Base-by-base conservation (phyloP, 2,797 vertebrate species). In the Avahi laniger region DNA sequence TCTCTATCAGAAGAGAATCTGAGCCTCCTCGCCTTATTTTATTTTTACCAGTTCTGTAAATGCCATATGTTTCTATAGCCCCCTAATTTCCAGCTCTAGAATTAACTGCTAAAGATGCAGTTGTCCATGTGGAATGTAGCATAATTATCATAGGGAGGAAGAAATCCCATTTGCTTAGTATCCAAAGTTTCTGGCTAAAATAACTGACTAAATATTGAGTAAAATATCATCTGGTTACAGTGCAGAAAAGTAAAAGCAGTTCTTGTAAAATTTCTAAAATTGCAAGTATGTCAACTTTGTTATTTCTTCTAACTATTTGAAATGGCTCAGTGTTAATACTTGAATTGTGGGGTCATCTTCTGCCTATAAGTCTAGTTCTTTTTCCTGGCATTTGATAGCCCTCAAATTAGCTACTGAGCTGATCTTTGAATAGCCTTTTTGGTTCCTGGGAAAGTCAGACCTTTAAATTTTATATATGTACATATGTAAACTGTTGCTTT, bases 221-320 rank as follows among this genome's bases (percentile, higher is more conserved):
- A 80, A 76, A 90, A n/a, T 59, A 54, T 26, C 78, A 70, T 57
- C n/a, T 89, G 92, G 20, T 35, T 22, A 87, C 1, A 54, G 54
- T 33, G 15, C 35, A 75, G 85, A 96, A 88, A 85, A 43, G 17
- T 52, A 57, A 85, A 91, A 91, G 43, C n/a, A 88, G 33, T 89
- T 81, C 85, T 70, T 81, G 41, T 73, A 61, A 80, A 54, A 94
- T 76, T 35, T 38, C 28, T 35, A 54, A 92, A 93, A 67, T 30
- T 91, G 41, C 18, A 76, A 83, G 86, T 82, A 76, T 33, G 7
- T 24, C 14, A 43, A 41, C 69, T 91, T 57, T n/a, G 73, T 54
- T 30, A 46, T 90, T 96, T 89, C 59, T 78, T 96, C 20, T 24
- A 28, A 92, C 73, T 69, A 54, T 83, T 91, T 52, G 76, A 89